Evolutionary conservation across 2,888 invertebrate genomes (phyloP).

Genomic region (Himalopsyche japonica): DNA sequence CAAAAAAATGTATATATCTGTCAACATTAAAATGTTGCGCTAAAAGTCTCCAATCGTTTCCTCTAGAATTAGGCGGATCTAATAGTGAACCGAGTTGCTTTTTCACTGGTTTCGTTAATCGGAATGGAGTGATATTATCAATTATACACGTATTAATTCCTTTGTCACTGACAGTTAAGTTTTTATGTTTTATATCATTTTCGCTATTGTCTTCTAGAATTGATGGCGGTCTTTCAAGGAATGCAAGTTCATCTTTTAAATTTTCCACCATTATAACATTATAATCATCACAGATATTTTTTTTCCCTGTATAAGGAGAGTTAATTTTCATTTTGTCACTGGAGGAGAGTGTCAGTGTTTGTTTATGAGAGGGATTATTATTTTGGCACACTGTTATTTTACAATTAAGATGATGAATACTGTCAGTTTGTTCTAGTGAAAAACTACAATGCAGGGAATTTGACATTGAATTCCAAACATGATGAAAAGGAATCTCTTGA

Average conservation of each 20-base stretch:
- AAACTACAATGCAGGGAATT: constrained; percentile 82
- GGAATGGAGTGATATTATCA: constrained; percentile 60
- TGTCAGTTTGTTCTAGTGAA: constrained; percentile 67
- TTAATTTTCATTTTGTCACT: constrained; percentile 29
- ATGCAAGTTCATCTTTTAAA: constrained; percentile 49
- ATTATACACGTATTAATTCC: constrained; percentile 65
- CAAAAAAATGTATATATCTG: constrained; percentile 96
- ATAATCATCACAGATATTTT: constrained; percentile 18
- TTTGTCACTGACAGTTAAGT: constrained; percentile 63
- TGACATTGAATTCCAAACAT: constrained; percentile 77
- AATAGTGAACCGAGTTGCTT: constrained; percentile 67
- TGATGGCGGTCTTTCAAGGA: constrained; percentile 47
- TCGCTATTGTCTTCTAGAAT: constrained; percentile 52
- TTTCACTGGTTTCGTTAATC: constrained; percentile 62
- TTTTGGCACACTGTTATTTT: constrained; percentile 48
- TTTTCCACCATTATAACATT: constrained; percentile 13
- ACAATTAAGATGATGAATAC: constrained; percentile 66
- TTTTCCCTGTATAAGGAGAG: constrained; percentile 13
- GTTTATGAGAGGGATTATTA: constrained; percentile 37
- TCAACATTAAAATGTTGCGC: constrained; percentile 90
- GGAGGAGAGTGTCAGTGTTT: constrained; percentile 29
- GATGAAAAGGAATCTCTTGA: constrained; percentile 76
- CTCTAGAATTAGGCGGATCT: constrained; percentile 91
- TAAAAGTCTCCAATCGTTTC: constrained; percentile 95
- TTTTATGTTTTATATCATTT: constrained; percentile 53